Percentiles rank a stretch among this genome's conserved stretches.
Evolutionary conservation across 2,797 vertebrate species (phyloP).

Genomic region (Xenopus petersii): DNA sequence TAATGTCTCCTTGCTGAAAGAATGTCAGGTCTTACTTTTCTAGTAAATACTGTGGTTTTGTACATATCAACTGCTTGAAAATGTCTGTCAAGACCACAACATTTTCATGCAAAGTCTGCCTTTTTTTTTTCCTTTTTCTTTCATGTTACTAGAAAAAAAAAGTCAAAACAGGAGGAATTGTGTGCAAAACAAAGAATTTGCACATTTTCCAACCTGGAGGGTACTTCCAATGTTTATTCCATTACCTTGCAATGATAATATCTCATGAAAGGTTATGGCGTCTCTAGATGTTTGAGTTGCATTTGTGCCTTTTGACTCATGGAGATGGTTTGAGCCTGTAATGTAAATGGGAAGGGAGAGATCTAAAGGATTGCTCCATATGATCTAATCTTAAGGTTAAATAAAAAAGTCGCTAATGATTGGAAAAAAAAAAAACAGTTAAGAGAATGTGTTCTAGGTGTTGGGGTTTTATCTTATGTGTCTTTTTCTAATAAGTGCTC

Average conservation of each 20-base stretch:
- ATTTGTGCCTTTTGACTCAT: no score
- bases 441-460: no score
- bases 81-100: slow-evolving; percentile 6
- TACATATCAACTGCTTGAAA: background rate
- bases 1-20: background rate
- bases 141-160: background rate
- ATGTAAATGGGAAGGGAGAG: no score
- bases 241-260: slow-evolving; percentile 4
- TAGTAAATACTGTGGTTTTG: slow-evolving; percentile 1
- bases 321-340: no score
- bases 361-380: no score
- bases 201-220: slow-evolving; percentile 14
- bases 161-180: background rate
- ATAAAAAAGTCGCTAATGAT: no score
- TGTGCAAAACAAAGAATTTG: background rate
- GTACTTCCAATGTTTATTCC: background rate
- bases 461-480: no score
- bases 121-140: background rate
- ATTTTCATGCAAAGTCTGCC: slow-evolving; percentile 1
- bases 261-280: background rate
- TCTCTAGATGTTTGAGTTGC: background rate
- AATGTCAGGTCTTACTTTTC: background rate
- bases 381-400: no score
- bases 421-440: no score
- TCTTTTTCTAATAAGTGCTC: no score